Percentiles rank a stretch among this genome's conserved stretches.
Conservation (phyloP, 2,797 vertebrate species). For the Poecile montanus region DNA sequence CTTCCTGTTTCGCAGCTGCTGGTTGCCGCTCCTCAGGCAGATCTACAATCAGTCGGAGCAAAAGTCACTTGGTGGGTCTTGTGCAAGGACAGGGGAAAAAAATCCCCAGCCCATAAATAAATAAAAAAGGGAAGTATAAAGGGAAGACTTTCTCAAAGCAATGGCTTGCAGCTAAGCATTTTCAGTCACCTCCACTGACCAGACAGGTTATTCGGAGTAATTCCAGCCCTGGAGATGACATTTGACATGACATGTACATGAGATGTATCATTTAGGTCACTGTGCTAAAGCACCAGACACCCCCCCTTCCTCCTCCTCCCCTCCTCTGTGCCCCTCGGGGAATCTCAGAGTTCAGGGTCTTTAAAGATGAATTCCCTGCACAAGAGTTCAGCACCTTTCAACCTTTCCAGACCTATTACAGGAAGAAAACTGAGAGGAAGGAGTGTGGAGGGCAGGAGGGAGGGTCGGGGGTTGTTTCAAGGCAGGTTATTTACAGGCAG, state of each 20-base stretch:
- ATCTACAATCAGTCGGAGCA: accelerated
- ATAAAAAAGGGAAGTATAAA: slow-evolving; percentile 5
- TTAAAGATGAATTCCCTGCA: slow-evolving; percentile 54
- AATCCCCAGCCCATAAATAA: slow-evolving; percentile 25
- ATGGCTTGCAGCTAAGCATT: slow-evolving; percentile 51
- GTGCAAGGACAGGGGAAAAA: neutral
- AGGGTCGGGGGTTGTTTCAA: neutral
- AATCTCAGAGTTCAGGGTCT: slow-evolving; percentile 56
- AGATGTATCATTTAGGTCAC: slow-evolving; percentile 69
- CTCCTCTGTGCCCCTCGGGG: slow-evolving; percentile 15
- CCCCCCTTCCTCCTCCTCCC: slow-evolving; percentile 12
- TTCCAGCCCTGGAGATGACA: slow-evolving; percentile 60
- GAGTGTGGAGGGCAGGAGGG: neutral
- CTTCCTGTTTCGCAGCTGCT: neutral
- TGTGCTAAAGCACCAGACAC: slow-evolving; percentile 1
- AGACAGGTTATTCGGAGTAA: slow-evolving; percentile 46
- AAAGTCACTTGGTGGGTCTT: neutral
- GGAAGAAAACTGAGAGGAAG: slow-evolving; percentile 24
- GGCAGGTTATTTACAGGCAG: neutral
- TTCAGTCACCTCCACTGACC: slow-evolving; percentile 44
- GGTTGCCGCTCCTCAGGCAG: neutral
- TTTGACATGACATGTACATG: slow-evolving; percentile 62
- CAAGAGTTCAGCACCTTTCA: slow-evolving; percentile 78
- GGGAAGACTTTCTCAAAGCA: neutral
- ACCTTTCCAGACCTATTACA: slow-evolving; percentile 71